Evolutionary conservation across 2,113 vertebrate species (phyloP), one percentile per base, ranked within the genome.

Genomic region (Pogonocichla stellata): DNA sequence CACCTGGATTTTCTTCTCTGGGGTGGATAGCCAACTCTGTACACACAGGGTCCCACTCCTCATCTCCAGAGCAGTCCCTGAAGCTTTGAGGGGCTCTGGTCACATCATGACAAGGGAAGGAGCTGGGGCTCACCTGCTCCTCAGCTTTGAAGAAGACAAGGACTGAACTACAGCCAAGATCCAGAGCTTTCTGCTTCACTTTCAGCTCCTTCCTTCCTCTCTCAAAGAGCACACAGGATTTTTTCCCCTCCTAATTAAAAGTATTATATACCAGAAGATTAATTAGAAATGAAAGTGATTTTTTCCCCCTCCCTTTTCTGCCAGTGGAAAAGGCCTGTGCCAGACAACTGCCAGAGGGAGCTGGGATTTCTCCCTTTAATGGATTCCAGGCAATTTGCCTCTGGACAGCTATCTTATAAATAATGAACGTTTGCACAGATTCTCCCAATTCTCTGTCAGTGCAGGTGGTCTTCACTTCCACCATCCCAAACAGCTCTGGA

Each of bases 361-460:
- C 65, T 87, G 91, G 83, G 90, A 73, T 86, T 95, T 96, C 83
- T 96, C 77, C 93, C 51, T 86, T 95, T 92, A 97, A 94, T 78
- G 78, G 90, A 92, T 96, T 92, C 88, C 88, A 92, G 93, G 96
- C 95, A 96, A 77, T 97, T 94, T 95, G 95, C 95, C 94, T 91
- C 70, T 94, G 96, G 95, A 95, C 95, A 95, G 88, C 93, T 86
- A 57, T 70, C 86, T 95, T 80, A 83, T 95, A 91, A 95, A 97
- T 96, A 94, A 95, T 95, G 94, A 84, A 95, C 43, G 56, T 84
- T 87, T 94, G 85, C 90, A 72, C 71, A 92, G 67, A 81, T 91
- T 94, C 91, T 78, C 86, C 93, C 91, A 88, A 12, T 92, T 81
- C 82, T 89, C 70, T 62, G 45, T 69, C 88, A 78, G 79, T 0